Conservation (phyloP, 2,888 invertebrate genomes). For the Drosophila ezoana region DNA sequence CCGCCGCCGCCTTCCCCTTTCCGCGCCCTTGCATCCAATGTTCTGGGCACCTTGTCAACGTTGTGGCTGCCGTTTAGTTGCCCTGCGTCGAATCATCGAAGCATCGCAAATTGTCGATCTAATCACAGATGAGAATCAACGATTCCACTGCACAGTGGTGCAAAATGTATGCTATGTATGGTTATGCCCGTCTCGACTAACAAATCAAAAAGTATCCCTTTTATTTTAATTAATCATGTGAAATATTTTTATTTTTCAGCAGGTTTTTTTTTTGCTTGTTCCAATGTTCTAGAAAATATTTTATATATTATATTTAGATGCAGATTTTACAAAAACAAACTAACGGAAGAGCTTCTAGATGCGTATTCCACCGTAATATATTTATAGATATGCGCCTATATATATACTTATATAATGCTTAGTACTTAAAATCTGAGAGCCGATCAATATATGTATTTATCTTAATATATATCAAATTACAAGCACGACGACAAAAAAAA, state of each 20-base stretch:
- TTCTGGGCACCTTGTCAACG: conserved; percentile 29
- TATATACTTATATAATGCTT: neutral
- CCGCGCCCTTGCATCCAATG: neutral
- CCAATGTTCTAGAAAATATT: no score
- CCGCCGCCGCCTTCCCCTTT: neutral
- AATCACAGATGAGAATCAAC: conserved; percentile 60
- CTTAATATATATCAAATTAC: neutral
- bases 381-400: neutral
- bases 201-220: no score
- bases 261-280: no score
- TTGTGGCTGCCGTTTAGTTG: conserved; percentile 55
- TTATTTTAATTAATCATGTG: no score
- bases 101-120: conserved; percentile 80
- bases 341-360: no score
- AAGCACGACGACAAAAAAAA: conserved; percentile 1
- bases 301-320: no score
- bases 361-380: neutral
- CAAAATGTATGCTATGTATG: neutral
- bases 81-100: conserved; percentile 78
- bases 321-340: no score
- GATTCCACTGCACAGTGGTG: conserved; percentile 34
- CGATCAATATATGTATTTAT: neutral
- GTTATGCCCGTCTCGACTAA: no score
- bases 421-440: neutral
- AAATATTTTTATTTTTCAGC: no score